A percentile compares a stretch with the other conserved stretches of the same genome.
These are phyloP conservation scores for Amazona guildingii DNA, from an alignment of 2,113 vertebrate species.

Conservation along the genomic window DNA sequence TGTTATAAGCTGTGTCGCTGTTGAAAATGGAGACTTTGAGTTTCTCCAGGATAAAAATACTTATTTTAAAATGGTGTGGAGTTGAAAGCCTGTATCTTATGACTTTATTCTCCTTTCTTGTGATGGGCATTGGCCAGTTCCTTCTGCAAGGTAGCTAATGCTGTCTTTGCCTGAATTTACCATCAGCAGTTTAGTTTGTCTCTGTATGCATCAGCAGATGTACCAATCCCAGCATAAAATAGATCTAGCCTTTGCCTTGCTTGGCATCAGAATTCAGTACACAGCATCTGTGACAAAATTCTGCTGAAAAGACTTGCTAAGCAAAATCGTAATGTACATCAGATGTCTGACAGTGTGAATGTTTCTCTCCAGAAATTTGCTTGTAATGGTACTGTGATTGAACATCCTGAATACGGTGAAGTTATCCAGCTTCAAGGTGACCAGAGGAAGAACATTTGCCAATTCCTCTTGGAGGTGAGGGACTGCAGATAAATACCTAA, in stretches of 20 bases:
- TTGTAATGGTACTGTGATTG: slow-evolving; percentile 87
- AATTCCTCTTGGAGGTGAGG: slow-evolving; percentile 85
- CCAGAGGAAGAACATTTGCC: slow-evolving; percentile 85
- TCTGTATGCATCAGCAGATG: neutral
- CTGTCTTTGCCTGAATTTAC: neutral
- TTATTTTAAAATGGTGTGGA: neutral
- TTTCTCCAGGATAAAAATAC: neutral
- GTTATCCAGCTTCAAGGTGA: slow-evolving; percentile 88
- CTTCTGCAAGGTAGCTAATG: neutral
- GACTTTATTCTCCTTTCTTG: neutral
- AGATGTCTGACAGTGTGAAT: neutral
- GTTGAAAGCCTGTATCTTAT: neutral
- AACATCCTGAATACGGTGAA: slow-evolving; percentile 86
- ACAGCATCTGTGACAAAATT: neutral
- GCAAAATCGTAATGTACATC: neutral
- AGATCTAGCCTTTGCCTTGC: neutral
- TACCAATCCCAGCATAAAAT: neutral
- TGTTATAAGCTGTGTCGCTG: neutral
- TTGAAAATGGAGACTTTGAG: neutral
- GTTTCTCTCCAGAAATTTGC: slow-evolving; percentile 79
- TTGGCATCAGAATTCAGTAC: neutral
- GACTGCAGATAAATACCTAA: neutral
- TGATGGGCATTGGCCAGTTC: neutral
- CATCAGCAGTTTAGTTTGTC: neutral
- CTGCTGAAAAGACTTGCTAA: neutral